Evolutionary conservation across 2,888 invertebrate genomes (phyloP).

Genomic region (Melanostoma scalare): DNA sequence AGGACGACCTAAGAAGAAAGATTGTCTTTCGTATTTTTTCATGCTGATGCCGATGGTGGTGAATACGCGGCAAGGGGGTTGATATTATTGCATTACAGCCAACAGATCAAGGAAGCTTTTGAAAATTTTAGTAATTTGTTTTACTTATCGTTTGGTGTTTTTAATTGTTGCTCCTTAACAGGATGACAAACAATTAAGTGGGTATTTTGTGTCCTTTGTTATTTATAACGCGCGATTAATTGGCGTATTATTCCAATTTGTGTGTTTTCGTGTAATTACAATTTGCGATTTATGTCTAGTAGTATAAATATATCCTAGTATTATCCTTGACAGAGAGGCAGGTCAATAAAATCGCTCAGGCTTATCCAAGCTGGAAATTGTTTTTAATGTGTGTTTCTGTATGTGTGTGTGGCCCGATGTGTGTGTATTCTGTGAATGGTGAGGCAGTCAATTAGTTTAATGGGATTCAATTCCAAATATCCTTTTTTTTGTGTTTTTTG

Average conservation of each 20-base stretch:
- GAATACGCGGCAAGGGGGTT: conserved; percentile 13
- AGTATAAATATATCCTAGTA: no score
- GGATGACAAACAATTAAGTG: conserved; percentile 58
- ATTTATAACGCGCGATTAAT: conserved; percentile 41
- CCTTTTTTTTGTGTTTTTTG: no score
- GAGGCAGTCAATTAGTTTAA: no score
- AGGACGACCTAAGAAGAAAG: neutral
- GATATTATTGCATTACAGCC: conserved; percentile 56
- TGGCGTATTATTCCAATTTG: conserved; percentile 44
- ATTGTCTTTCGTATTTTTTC: neutral
- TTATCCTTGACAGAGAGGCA: no score
- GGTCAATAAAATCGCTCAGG: no score
- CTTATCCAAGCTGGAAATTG: no score
- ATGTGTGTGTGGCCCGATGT: no score
- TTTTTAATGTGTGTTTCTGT: no score
- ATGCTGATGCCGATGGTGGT: neutral
- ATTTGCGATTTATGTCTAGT: no score
- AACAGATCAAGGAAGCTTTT: conserved; percentile 12
- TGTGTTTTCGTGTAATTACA: neutral
- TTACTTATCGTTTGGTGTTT: conserved; percentile 37
- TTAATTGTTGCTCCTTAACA: conserved; percentile 51
- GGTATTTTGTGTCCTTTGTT: conserved; percentile 28
- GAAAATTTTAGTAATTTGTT: conserved; percentile 28
- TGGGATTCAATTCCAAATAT: no score
- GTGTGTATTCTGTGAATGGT: no score